phyloP scores from a whole-genome alignment of 2,888 invertebrate species.

The Unio pictorum region DNA sequence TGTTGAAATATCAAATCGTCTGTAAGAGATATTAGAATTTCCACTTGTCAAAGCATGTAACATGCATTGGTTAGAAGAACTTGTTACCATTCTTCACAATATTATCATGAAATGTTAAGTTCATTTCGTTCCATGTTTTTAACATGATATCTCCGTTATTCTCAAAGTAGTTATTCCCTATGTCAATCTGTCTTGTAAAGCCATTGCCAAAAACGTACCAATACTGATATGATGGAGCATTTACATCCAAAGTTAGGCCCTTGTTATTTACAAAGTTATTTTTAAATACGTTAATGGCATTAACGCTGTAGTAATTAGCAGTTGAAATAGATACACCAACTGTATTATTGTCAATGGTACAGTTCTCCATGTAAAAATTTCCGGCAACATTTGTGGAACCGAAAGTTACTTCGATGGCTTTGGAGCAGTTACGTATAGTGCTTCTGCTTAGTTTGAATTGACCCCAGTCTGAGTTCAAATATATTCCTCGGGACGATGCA shows the following conservation, averaged over 20 bases:
- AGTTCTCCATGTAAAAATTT: slow-evolving; percentile 7
- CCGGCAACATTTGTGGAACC: neutral
- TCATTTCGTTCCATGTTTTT: slow-evolving; percentile 8
- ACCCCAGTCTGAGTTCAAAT: neutral
- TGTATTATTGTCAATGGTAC: slow-evolving; percentile 1
- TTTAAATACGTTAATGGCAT: slow-evolving; percentile 1
- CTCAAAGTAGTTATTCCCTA: slow-evolving; percentile 14
- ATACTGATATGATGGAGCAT: slow-evolving; percentile 1
- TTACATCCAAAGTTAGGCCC: neutral
- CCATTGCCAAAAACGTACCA: neutral
- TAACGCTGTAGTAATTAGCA: neutral
- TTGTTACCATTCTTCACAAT: slow-evolving; percentile 3
- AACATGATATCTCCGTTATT: slow-evolving; percentile 11
- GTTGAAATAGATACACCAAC: slow-evolving; percentile 2
- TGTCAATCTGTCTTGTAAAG: slow-evolving; percentile 5
- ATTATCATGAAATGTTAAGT: slow-evolving; percentile 19
- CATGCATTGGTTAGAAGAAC: slow-evolving; percentile 5
- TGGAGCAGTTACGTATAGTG: neutral
- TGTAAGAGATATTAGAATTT: neutral
- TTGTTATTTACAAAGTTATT: slow-evolving; percentile 6
- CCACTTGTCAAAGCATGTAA: slow-evolving; percentile 8
- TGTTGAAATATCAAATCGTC: slow-evolving; percentile 15
- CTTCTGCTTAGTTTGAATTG: neutral
- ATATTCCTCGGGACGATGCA: neutral
- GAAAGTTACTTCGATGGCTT: no score